Base-by-base conservation (phyloP, 2,113 vertebrate genomes). In the Nettapus auritus region DNA sequence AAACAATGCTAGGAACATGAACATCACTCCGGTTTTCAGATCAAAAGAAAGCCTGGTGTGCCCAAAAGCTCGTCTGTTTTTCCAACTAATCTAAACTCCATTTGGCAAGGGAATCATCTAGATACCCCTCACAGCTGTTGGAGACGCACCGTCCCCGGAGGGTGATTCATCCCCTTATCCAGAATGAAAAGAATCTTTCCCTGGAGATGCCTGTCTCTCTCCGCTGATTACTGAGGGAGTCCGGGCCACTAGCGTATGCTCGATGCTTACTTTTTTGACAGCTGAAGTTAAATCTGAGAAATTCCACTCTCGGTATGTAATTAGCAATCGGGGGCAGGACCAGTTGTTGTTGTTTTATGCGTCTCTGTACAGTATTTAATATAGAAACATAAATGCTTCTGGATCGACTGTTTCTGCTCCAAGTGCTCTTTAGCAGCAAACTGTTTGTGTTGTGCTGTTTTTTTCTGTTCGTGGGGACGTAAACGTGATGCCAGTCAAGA, bases 1-100 rank as follows among this genome's bases (percentile, higher is more conserved):
- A 74, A 88, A 64, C 9, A 18, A 64, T 68, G 74, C 60, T 79
- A 53, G 46, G 46, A 74, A 75, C 50, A 46, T 4, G 56, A 86
- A 66, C 13, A 17, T 12, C 20, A 67, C 44, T 64, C 71, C 26
- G 73, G 44, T 57, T 70, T 68, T 50, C 81, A 96, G 60, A 82
- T 79, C 62, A 87, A 82, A 94, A 91, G 81, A 46, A 69, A 63
- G 63, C 57, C 42, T 62, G 50, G 8, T 82, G 38, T 62, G 64
- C 69, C 40, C 89, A 52, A 94, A 96, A 92, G 33, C 36, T 86
- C 8, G 19, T 55, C 83, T 83, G 64, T 69, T 94, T 92, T 92
- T 74, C 60, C 64, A 86, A 36, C 40, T 86, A 55, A 90, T 81
- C 46, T 70, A 84, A 74, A 52, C 7, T 74, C 88, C n/a, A 78